These are phyloP conservation scores for Halisarca cf. caerulea DNA, from an alignment of 37 sponge, comb jelly and placozoan species.

Conservation along the genomic window DNA sequence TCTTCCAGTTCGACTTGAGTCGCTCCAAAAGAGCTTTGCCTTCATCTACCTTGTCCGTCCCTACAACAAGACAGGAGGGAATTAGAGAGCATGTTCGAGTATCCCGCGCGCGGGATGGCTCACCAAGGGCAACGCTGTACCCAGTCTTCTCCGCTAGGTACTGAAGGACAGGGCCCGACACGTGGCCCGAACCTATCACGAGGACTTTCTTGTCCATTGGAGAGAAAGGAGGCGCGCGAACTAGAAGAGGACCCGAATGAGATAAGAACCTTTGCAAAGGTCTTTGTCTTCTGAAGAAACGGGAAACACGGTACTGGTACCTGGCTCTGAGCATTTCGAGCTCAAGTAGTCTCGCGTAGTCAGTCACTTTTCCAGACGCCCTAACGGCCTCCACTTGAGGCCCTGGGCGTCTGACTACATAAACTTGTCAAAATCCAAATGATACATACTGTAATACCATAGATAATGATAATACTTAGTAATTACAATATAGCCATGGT, in stretches of 20 bases:
- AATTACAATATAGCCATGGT: too few species aligned
- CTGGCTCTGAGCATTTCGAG: too few species aligned
- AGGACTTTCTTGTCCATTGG: slow-evolving; percentile 63
- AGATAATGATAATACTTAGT: too few species aligned
- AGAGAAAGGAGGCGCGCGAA: neutral
- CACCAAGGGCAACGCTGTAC: slow-evolving; percentile 83
- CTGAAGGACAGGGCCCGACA: slow-evolving; percentile 81
- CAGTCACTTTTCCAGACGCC: too few species aligned
- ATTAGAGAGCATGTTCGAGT: neutral
- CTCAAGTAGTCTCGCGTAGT: too few species aligned
- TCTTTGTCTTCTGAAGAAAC: too few species aligned
- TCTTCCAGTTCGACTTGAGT: slow-evolving; percentile 13
- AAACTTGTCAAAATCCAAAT: too few species aligned
- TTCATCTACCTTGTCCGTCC: neutral
- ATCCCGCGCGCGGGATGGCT: neutral
- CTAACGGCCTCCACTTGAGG: too few species aligned
- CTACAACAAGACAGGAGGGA: neutral
- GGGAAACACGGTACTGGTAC: too few species aligned
- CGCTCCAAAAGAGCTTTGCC: neutral
- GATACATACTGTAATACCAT: too few species aligned
- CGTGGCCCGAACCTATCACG: slow-evolving; percentile 88
- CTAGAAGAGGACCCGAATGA: neutral
- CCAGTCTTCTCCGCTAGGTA: slow-evolving; percentile 64
- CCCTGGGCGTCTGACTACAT: too few species aligned
- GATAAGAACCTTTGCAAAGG: too few species aligned